Evolutionary conservation across 2,113 vertebrate genomes (phyloP).

Genomic region (Synchiropus splendidus): DNA sequence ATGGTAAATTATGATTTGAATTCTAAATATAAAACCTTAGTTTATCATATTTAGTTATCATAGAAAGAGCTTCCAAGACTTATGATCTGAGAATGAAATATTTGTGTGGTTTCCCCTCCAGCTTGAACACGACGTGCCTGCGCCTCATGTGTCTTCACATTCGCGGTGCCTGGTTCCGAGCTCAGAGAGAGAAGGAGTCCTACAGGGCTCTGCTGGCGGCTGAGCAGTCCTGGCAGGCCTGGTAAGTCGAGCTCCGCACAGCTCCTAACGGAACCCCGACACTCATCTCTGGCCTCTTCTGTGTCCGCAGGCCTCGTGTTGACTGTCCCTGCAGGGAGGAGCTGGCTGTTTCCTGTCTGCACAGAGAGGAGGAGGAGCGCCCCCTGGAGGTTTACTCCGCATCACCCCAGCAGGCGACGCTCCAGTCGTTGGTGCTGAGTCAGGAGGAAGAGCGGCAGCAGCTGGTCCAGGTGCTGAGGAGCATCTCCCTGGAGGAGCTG

Average conservation of each 20-base stretch:
- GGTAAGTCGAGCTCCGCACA: constrained; percentile 35
- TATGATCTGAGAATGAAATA: too few relatives aligned
- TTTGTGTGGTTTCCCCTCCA: constrained; percentile 20
- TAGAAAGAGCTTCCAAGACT: too few relatives aligned
- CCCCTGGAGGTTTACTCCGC: constrained; percentile 6
- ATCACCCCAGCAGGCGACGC: constrained; percentile 36
- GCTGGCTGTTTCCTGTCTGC: constrained; percentile 44
- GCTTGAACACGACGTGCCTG: constrained; percentile 32
- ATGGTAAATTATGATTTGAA: too few relatives aligned
- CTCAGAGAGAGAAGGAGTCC: constrained; percentile 51
- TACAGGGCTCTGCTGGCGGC: constrained; percentile 55
- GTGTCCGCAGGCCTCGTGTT: constrained; percentile 51
- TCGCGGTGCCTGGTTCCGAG: constrained; percentile 52
- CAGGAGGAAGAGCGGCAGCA: constrained; percentile 60
- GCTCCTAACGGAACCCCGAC: too few relatives aligned
- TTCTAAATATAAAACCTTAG: too few relatives aligned
- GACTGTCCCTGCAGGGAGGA: constrained; percentile 34
- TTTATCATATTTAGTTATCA: too few relatives aligned
- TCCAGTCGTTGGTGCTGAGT: constrained; percentile 55
- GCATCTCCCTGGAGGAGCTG: constrained; percentile 46
- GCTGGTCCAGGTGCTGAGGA: constrained; percentile 46
- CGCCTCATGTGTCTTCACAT: constrained; percentile 44
- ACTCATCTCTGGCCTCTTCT: background rate
- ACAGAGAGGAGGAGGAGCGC: constrained; percentile 9
- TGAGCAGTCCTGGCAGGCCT: constrained; percentile 60